These are phyloP conservation scores for Vicugna pacos DNA, from an alignment of 2,113 vertebrate species.

Conservation along the genomic window DNA sequence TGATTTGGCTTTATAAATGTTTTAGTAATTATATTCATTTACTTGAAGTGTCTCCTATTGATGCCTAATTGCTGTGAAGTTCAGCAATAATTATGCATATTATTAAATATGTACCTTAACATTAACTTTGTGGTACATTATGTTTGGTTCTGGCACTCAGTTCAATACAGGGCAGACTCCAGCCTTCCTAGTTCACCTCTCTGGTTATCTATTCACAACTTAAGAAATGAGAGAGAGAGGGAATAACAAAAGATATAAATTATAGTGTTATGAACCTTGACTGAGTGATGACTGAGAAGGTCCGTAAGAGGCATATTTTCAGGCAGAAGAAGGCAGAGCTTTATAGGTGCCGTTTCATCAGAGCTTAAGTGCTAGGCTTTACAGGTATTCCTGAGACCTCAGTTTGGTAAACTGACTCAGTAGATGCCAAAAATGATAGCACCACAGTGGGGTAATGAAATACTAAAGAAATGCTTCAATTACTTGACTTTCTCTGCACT, in stretches of 20 bases:
- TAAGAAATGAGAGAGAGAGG: not conserved
- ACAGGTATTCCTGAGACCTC: not conserved
- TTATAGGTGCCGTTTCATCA: not conserved
- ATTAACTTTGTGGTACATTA: conserved; percentile 5
- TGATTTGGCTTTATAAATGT: conserved; percentile 16
- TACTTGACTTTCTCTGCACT: not conserved
- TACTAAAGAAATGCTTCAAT: not conserved
- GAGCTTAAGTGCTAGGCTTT: not conserved
- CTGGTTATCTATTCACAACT: not conserved
- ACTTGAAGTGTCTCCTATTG: not conserved
- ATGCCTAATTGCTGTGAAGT: not conserved
- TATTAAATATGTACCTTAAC: not conserved
- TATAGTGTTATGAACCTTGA: not conserved
- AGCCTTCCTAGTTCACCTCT: not conserved
- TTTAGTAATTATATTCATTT: conserved; percentile 14
- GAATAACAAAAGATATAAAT: not conserved
- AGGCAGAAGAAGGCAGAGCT: not conserved
- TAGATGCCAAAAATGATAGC: not conserved
- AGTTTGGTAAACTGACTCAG: not conserved
- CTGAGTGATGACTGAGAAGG: not conserved
- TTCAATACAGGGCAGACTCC: not conserved
- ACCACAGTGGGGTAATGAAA: not conserved
- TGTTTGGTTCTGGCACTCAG: not conserved
- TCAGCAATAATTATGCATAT: not conserved
- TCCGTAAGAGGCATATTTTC: not conserved